Evolutionary conservation across 2,113 vertebrate genomes (phyloP).

Genomic region (Hippocampus barbouri): DNA sequence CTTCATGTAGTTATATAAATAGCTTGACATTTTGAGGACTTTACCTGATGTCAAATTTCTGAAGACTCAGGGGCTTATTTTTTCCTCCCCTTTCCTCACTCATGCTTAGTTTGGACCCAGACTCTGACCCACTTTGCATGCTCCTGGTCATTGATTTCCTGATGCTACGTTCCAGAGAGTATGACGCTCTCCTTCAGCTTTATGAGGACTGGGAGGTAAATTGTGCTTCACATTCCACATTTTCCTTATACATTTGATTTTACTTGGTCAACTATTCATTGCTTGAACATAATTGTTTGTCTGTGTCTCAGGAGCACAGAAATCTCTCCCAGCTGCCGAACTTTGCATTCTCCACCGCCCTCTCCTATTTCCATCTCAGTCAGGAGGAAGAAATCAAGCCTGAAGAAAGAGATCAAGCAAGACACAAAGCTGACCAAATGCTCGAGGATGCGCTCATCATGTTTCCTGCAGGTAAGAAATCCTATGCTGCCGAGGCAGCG

Average conservation of each 20-base stretch:
- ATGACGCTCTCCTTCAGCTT: slow-evolving; percentile 79
- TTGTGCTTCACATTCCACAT: background rate
- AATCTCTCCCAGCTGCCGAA: slow-evolving; percentile 97
- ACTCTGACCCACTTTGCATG: slow-evolving; percentile 89
- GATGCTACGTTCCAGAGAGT: slow-evolving; percentile 83
- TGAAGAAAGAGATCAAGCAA: slow-evolving; percentile 70
- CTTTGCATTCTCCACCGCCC: slow-evolving; percentile 88
- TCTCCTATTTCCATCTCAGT: slow-evolving; percentile 86
- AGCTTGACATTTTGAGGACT: background rate
- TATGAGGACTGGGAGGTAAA: slow-evolving; percentile 94
- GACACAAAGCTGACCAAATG: slow-evolving; percentile 71
- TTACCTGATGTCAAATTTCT: background rate
- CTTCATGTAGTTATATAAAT: too few species aligned
- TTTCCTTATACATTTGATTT: background rate
- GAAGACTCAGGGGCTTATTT: background rate
- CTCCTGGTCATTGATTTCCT: slow-evolving; percentile 88
- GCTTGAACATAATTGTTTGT: slow-evolving; percentile 1
- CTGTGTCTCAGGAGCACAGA: slow-evolving; percentile 78
- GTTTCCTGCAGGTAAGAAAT: slow-evolving; percentile 85
- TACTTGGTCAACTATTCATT: background rate
- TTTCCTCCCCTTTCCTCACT: background rate
- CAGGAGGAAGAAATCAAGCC: slow-evolving; percentile 80
- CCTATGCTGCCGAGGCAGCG: background rate
- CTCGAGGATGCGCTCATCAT: slow-evolving; percentile 83
- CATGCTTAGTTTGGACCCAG: slow-evolving; percentile 82